Base-by-base conservation (phyloP, 2,797 vertebrate species). In the Tenualosa thibaudeaui region DNA sequence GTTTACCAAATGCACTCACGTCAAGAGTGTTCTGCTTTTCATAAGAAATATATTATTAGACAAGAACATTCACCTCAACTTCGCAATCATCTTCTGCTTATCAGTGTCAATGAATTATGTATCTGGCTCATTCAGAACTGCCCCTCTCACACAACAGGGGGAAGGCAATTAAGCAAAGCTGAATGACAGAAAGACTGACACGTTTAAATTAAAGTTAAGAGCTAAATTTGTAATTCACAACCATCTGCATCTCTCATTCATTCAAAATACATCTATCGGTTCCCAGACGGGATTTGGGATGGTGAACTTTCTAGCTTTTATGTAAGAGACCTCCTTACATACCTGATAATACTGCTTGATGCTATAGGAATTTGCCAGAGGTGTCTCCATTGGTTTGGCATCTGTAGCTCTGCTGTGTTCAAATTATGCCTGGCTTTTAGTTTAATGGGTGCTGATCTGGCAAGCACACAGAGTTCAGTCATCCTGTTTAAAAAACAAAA, bases 21-120 rank as follows among this genome's bases (percentile, higher is more conserved):
- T 86, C 75, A 85, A 85, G 71, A 26, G 46, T 85, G 84, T 91
- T 91, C 91, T 86, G 84, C 81, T 56, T 9, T 81, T 87, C 90
- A 40, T 65, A 88, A 89, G 86, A 84, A 90, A 88, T 85, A 60
- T 89, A 81, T 91, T 88, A 92, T 93, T 26, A 81, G 50, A 85
- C 53, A 90, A 92, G 89, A 87, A 85, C 65, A 83, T 87, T 53
- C 85, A 83, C 85, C 68, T 15, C 71, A 78, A 43, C 43, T 46
- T 78, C 5, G 71, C 15, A 40, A 78, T 78, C 37, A 78, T 78
- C 17, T 22, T 2, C 19, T 43, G 26, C 3, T 3, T 40, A 46
- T 19, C 71, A 78, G 65, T 22, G 15, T 46, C 26, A 5, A 46
- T 78, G 71, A 78, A 43, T 75, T 75, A 19, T 40, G 5, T n/a